Evolutionary conservation across 2,797 vertebrate species (phyloP).

Genomic region (Decapterus maruadsi): DNA sequence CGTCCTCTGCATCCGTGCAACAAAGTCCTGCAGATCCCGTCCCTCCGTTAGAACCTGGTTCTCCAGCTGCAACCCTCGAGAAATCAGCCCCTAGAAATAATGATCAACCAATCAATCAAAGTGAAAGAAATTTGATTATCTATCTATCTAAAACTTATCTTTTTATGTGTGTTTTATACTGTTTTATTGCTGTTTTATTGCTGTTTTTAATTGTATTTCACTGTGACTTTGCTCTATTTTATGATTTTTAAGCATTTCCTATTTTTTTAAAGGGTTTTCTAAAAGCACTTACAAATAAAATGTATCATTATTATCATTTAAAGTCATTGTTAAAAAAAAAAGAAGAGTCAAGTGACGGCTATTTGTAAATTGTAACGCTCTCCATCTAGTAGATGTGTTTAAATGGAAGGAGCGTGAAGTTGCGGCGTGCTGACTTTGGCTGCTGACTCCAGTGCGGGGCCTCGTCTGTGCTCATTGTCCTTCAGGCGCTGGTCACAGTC

Average conservation of each 20-base stretch:
- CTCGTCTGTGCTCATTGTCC: conserved; percentile 43
- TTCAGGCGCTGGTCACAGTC: conserved; percentile 63
- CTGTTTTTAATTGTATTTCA: too few relatives aligned
- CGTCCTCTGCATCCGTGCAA: conserved; percentile 4
- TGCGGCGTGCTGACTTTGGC: conserved; percentile 51
- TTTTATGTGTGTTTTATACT: too few relatives aligned
- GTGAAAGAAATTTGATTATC: too few relatives aligned
- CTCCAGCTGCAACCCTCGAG: conserved; percentile 58
- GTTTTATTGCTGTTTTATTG: too few relatives aligned
- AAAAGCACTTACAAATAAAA: too few relatives aligned
- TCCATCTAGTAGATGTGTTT: not conserved
- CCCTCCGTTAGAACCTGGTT: conserved; percentile 39
- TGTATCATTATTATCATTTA: too few relatives aligned
- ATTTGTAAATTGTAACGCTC: not conserved
- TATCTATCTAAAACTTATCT: too few relatives aligned
- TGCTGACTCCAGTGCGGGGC: conserved; percentile 4
- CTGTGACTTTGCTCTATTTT: too few relatives aligned
- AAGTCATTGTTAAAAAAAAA: too few relatives aligned
- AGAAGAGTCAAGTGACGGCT: not conserved
- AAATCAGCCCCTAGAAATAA: conserved; percentile 39
- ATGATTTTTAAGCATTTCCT: too few relatives aligned
- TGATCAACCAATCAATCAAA: too few relatives aligned
- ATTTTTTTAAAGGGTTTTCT: too few relatives aligned
- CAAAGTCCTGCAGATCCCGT: conserved; percentile 40
- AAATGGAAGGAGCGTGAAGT: not conserved